Evolutionary conservation across 1,140 invertebrate genomes (phyloP).

Genomic region (Drosophila kurseongensis): DNA sequence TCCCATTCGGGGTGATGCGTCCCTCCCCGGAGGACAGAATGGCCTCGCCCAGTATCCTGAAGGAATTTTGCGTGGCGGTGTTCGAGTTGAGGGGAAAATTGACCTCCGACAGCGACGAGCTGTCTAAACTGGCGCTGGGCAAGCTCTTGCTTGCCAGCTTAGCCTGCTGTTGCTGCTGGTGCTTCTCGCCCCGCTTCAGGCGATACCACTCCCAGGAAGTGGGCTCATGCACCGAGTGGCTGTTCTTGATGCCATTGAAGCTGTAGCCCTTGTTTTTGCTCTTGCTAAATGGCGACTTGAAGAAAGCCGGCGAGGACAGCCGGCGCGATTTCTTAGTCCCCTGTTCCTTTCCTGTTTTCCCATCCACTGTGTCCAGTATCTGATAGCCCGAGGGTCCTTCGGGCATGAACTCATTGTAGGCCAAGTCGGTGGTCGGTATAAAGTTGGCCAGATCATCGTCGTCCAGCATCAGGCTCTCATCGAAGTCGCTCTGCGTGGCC

Average conservation of each 20-base stretch:
- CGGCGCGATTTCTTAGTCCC: slow-evolving; percentile 82
- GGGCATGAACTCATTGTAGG: slow-evolving; percentile 84
- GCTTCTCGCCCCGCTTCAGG: slow-evolving; percentile 61
- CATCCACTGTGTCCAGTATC: slow-evolving; percentile 65
- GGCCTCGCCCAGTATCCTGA: slow-evolving; percentile 76
- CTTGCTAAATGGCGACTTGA: slow-evolving; percentile 87
- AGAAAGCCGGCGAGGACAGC: slow-evolving; percentile 88
- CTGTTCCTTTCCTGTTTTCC: slow-evolving; percentile 83
- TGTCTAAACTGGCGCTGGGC: slow-evolving; percentile 65
- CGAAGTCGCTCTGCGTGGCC: slow-evolving; percentile 63
- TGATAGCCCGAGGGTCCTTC: slow-evolving; percentile 80
- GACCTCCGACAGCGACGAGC: slow-evolving; percentile 75
- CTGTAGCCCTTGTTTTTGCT: slow-evolving; percentile 62
- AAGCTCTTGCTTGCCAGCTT: slow-evolving; percentile 38
- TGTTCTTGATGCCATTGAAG: slow-evolving; percentile 53
- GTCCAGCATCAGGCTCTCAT: slow-evolving; percentile 76
- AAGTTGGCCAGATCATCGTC: slow-evolving; percentile 81
- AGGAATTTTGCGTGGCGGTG: slow-evolving; percentile 68
- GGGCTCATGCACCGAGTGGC: slow-evolving; percentile 74
- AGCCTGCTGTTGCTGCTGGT: slow-evolving; percentile 36
- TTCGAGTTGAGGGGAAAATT: slow-evolving; percentile 57
- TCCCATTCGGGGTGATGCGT: slow-evolving; percentile 32
- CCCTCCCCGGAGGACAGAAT: slow-evolving; percentile 68
- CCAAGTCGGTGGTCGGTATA: slow-evolving; percentile 77
- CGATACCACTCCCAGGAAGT: slow-evolving; percentile 84